These are phyloP conservation scores for Cryptophagus acutangulus DNA, from an alignment of 2,888 invertebrate genomes.

Conservation along the genomic window DNA sequence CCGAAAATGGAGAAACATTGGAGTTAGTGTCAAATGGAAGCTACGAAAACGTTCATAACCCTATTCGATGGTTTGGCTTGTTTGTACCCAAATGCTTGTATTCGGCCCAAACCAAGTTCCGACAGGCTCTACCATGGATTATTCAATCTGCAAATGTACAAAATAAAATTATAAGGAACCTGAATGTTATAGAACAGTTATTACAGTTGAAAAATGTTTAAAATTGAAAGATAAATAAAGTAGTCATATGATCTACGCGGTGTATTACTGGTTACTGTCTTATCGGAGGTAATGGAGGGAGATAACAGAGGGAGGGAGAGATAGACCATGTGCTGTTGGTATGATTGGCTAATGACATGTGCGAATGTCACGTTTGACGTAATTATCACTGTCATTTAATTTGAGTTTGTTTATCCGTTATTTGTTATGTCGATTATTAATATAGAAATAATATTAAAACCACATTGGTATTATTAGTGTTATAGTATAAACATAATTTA, in stretches of 20 bases:
- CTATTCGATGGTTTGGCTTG: constrained; percentile 83
- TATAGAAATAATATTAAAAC: no score
- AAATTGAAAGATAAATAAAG: background rate
- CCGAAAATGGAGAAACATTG: constrained; percentile 38
- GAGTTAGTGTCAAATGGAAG: constrained; percentile 37
- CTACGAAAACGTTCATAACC: constrained; percentile 52
- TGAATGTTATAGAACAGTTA: constrained; percentile 40
- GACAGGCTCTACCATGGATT: constrained; percentile 61
- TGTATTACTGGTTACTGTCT: no score
- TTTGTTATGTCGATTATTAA: no score
- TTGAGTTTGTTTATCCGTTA: no score
- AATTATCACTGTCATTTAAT: no score
- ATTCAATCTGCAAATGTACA: constrained; percentile 69
- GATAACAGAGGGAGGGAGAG: no score
- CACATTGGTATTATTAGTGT: no score
- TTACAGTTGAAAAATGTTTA: constrained; percentile 19
- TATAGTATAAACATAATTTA: no score
- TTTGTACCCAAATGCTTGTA: constrained; percentile 76
- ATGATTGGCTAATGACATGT: no score
- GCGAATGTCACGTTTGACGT: no score
- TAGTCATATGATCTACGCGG: background rate
- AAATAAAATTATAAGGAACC: constrained; percentile 50
- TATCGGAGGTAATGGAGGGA: no score
- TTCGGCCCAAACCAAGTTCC: constrained; percentile 69
- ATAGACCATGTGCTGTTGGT: no score